Conservation (phyloP, 2,888 invertebrate species). For the Himalopsyche japonica region DNA sequence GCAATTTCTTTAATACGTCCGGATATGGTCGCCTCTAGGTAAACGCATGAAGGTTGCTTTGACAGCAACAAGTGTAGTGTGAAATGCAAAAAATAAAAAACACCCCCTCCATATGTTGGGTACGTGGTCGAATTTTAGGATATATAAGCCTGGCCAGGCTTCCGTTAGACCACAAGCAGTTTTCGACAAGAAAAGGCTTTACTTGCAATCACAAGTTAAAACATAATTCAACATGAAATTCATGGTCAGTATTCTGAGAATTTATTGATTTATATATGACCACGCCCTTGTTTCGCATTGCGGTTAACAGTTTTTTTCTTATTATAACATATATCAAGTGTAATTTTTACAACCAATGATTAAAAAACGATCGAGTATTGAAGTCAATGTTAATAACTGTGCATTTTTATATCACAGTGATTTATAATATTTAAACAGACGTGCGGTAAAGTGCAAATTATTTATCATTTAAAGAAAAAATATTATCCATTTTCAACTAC, state of each 20-base stretch:
- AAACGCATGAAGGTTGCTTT: not conserved
- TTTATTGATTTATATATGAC: not conserved
- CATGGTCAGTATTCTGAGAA: not conserved
- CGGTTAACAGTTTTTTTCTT: not conserved
- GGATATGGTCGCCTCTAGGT: not conserved
- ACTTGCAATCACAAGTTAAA: not conserved
- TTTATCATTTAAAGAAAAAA: no score
- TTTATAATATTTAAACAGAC: no score
- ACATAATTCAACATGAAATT: constrained; percentile 16
- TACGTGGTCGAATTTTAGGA: not conserved
- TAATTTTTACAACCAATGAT: not conserved
- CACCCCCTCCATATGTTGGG: not conserved
- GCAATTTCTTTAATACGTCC: not conserved
- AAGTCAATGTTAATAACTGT: no score
- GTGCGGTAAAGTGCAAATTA: no score
- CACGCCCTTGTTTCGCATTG: not conserved
- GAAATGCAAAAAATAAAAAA: not conserved
- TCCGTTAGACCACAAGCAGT: constrained; percentile 31
- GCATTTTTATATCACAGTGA: no score
- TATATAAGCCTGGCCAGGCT: constrained; percentile 18
- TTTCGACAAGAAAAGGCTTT: constrained; percentile 35
- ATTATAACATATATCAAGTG: not conserved
- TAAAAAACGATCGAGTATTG: constrained; percentile 46
- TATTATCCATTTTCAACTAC: no score
- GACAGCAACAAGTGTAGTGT: not conserved